A percentile compares a stretch with the other conserved stretches of the same genome.
These are phyloP conservation scores for Molorchus minor DNA, from an alignment of 2,888 invertebrate species.

Conservation along the genomic window DNA sequence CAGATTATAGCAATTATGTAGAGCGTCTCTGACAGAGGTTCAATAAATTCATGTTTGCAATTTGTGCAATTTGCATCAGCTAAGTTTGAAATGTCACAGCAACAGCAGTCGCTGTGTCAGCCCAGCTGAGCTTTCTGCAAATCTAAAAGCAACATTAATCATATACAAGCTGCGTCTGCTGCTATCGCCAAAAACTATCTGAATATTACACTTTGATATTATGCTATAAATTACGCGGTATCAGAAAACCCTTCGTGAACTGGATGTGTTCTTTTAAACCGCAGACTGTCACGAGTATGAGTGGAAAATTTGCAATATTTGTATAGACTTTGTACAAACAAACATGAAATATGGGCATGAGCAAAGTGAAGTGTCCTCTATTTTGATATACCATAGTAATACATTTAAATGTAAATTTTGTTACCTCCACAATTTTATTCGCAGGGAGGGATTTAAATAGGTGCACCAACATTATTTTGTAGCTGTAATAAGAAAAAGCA, in stretches of 20 bases:
- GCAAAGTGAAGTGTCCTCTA: no score
- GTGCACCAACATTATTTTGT: no score
- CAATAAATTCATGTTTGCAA: constrained; percentile 28
- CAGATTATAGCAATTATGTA: constrained; percentile 20
- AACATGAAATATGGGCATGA: no score
- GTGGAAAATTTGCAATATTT: no score
- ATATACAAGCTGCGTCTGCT: constrained; percentile 44
- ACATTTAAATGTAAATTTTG: no score
- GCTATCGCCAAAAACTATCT: constrained; percentile 42
- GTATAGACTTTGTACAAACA: no score
- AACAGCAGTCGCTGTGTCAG: constrained; percentile 19
- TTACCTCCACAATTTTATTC: no score
- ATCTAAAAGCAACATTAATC: constrained; percentile 41
- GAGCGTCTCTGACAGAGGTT: constrained; percentile 29
- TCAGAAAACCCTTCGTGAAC: constrained; percentile 12
- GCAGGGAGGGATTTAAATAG: no score
- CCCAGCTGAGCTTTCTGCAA: constrained; percentile 19
- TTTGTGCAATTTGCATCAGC: constrained; percentile 22
- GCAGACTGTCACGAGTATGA: constrained; percentile 8
- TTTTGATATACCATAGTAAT: no score
- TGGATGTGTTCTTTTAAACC: constrained; percentile 8
- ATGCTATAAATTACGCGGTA: constrained; percentile 40
- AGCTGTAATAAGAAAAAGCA: no score
- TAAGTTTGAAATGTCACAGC: constrained; percentile 17
- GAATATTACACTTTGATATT: constrained; percentile 46